Evolutionary conservation across 2,888 invertebrate genomes (phyloP).

Genomic region (Yponomeuta cagnagella): DNA sequence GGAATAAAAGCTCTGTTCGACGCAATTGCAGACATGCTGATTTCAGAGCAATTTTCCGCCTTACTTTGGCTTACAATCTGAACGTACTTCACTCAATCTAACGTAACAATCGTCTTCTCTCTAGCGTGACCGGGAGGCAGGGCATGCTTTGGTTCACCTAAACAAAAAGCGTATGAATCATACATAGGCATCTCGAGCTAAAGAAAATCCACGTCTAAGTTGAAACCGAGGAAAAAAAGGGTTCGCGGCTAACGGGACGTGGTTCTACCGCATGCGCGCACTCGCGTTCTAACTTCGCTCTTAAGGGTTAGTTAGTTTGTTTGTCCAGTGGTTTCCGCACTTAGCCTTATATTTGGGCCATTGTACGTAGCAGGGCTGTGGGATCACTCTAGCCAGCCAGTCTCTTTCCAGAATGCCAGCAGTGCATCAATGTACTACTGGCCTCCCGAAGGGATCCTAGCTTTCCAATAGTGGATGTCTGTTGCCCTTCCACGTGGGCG

Average conservation of each 20-base stretch:
- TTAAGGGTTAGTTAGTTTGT: not conserved
- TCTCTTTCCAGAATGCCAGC: too few species aligned
- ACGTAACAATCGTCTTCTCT: not conserved
- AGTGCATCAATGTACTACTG: too few species aligned
- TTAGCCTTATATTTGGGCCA: too few species aligned
- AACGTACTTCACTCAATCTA: not conserved
- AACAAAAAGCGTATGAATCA: slow-evolving; percentile 1
- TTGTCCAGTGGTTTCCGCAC: too few species aligned
- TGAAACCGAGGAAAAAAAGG: not conserved
- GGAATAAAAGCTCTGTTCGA: not conserved
- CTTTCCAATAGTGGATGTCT: too few species aligned
- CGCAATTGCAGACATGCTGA: not conserved
- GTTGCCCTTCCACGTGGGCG: too few species aligned
- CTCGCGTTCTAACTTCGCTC: slow-evolving; percentile 9
- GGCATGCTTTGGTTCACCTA: not conserved
- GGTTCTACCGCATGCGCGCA: slow-evolving; percentile 4
- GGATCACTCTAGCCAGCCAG: too few species aligned
- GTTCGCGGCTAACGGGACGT: slow-evolving; percentile 12
- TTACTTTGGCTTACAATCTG: not conserved
- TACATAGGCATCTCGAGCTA: not conserved
- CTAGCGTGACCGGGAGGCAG: not conserved
- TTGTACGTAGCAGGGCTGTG: too few species aligned
- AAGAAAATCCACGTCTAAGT: not conserved
- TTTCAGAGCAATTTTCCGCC: not conserved
- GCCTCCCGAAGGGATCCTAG: too few species aligned